Conservation (phyloP, 2,113 vertebrate species). For the Pseudorhombus dupliciocellatus region DNA sequence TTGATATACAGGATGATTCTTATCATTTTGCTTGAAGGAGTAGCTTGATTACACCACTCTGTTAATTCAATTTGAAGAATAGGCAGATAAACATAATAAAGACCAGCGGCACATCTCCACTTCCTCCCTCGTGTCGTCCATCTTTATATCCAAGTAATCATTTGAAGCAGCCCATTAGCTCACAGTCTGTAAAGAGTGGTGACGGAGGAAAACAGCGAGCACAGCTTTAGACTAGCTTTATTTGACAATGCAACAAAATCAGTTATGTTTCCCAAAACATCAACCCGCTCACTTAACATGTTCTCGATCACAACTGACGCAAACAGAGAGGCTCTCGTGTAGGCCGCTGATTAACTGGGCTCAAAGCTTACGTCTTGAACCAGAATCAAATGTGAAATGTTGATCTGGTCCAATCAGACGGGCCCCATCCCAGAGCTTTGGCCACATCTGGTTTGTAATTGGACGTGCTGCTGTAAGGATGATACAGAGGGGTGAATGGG, state of each 20-base stretch:
- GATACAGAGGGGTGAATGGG: constrained; percentile 30
- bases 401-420: constrained; percentile 58
- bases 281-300: neutral
- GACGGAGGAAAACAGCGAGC: too few species aligned
- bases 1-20: too few species aligned
- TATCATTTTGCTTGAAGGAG: too few species aligned
- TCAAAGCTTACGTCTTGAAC: constrained; percentile 6
- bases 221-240: too few species aligned
- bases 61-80: neutral
- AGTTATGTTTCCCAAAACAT: neutral
- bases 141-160: too few species aligned
- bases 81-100: too few species aligned
- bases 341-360: constrained; percentile 3
- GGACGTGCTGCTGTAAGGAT: constrained; percentile 51
- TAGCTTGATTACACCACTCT: too few species aligned
- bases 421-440: constrained; percentile 47
- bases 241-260: neutral
- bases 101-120: too few species aligned
- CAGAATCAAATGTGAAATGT: constrained; percentile 44
- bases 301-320: neutral
- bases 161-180: too few species aligned
- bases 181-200: too few species aligned
- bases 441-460: constrained; percentile 70
- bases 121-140: too few species aligned
- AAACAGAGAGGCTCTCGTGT: neutral